Percentiles rank a stretch among this genome's conserved stretches.
phyloP scores from a whole-genome alignment of 1,140 invertebrate genomes.

The Drosophila rhopaloa region DNA sequence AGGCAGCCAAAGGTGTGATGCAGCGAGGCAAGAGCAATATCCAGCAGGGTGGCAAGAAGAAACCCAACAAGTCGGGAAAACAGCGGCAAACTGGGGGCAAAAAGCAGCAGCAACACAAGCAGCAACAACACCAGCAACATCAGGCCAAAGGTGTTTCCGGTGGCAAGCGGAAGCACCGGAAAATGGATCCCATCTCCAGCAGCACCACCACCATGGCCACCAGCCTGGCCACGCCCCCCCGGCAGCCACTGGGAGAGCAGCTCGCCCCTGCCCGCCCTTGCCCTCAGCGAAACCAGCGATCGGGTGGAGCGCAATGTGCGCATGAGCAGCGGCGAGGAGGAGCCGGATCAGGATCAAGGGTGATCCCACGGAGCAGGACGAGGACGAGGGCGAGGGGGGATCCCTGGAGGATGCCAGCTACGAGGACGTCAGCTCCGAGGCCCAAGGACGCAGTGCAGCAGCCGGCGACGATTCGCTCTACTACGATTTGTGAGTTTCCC shows the following conservation, averaged over 20 bases:
- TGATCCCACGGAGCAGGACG: conserved; percentile 19
- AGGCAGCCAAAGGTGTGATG: conserved; percentile 25
- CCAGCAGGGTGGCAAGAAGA: conserved; percentile 41
- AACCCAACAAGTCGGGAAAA: conserved; percentile 41
- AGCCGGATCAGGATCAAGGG: conserved; percentile 32
- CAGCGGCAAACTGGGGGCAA: conserved; percentile 40
- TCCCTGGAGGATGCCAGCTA: conserved; percentile 66
- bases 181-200: conserved; percentile 16
- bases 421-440: conserved; percentile 57
- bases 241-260: conserved; percentile 58
- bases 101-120: conserved; percentile 25
- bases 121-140: conserved; percentile 12
- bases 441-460: conserved; percentile 48
- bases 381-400: conserved; percentile 34
- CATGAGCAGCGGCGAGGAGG: conserved; percentile 46
- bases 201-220: conserved; percentile 56
- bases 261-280: conserved; percentile 61
- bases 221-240: conserved; percentile 55
- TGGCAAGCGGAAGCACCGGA: conserved; percentile 42
- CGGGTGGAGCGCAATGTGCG: conserved; percentile 74
- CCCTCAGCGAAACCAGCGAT: conserved; percentile 74
- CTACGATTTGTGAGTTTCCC: conserved; percentile 82
- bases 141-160: conserved; percentile 33
- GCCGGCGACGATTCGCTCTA: conserved; percentile 72
- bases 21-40: conserved; percentile 30